A percentile compares a stretch with the other conserved stretches of the same genome.
phyloP scores from a whole-genome alignment of 1,140 invertebrate genomes.

The Phenacoccus solenopsis region DNA sequence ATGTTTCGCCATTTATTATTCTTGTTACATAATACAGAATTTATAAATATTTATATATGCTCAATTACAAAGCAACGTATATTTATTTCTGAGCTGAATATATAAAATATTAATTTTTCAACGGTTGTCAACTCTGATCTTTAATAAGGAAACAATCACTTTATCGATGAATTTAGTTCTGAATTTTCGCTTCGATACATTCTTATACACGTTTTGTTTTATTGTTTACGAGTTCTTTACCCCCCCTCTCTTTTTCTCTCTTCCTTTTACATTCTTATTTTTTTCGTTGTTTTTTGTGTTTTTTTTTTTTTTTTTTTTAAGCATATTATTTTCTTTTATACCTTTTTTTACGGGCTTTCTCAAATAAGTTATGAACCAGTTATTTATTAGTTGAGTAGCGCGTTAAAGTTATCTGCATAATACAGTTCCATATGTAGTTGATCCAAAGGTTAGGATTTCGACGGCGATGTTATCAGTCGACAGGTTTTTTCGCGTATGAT shows the following conservation, averaged over 20 bases:
- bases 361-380: background rate
- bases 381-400: background rate
- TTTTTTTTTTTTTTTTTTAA: slow-evolving; percentile 1
- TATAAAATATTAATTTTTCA: background rate
- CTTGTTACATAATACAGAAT: background rate
- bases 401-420: background rate
- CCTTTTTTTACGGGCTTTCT: slow-evolving; percentile 13
- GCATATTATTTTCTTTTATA: slow-evolving; percentile 3
- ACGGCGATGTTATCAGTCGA: background rate
- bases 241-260: background rate
- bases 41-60: background rate
- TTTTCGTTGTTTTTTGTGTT: background rate
- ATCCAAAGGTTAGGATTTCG: background rate
- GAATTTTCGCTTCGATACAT: background rate
- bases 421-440: background rate
- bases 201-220: background rate
- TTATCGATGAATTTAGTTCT: background rate
- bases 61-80: background rate
- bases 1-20: no score
- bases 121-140: background rate
- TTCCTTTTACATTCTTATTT: background rate
- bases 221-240: background rate
- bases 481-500: background rate
- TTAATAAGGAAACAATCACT: background rate
- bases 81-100: background rate